Evolutionary conservation across 2,888 invertebrate genomes (phyloP).

Genomic region (Syrphus vitripennis): DNA sequence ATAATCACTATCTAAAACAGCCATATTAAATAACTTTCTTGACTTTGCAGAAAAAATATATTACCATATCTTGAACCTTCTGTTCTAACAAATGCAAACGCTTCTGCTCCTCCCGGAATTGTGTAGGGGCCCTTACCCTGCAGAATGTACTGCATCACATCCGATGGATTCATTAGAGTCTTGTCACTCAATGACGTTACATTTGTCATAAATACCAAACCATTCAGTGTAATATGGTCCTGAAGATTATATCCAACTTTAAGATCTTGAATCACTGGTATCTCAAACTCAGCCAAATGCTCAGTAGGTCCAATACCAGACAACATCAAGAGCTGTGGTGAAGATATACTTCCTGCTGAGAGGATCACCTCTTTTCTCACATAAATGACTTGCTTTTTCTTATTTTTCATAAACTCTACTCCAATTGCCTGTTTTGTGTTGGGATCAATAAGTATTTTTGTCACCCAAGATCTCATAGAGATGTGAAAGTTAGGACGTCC

Average conservation of each 20-base stretch:
- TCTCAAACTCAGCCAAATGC: constrained; percentile 84
- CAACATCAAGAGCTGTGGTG: constrained; percentile 92
- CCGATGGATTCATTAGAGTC: constrained; percentile 82
- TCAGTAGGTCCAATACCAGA: constrained; percentile 89
- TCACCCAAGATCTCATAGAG: constrained; percentile 86
- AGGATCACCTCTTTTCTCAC: constrained; percentile 90
- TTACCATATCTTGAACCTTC: constrained; percentile 82
- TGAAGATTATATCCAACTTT: constrained; percentile 91
- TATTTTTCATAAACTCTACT: constrained; percentile 87
- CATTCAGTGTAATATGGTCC: constrained; percentile 89
- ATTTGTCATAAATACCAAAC: constrained; percentile 88
- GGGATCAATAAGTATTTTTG: constrained; percentile 86
- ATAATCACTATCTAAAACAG: constrained; percentile 80
- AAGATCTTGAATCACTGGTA: constrained; percentile 85
- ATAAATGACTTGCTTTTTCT: constrained; percentile 81
- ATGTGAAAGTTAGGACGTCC: constrained; percentile 86
- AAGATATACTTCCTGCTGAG: constrained; percentile 91
- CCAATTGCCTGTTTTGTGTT: constrained; percentile 84
- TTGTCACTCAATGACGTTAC: constrained; percentile 86
- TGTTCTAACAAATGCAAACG: constrained; percentile 88
- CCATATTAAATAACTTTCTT: background rate
- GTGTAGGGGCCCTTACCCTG: constrained; percentile 88
- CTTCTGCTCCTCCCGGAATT: constrained; percentile 90
- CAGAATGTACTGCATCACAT: constrained; percentile 85
- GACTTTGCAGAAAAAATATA: background rate